Evolutionary conservation across 2,888 invertebrate genomes (phyloP).

Genomic region (Mechanitis mazaeus): DNA sequence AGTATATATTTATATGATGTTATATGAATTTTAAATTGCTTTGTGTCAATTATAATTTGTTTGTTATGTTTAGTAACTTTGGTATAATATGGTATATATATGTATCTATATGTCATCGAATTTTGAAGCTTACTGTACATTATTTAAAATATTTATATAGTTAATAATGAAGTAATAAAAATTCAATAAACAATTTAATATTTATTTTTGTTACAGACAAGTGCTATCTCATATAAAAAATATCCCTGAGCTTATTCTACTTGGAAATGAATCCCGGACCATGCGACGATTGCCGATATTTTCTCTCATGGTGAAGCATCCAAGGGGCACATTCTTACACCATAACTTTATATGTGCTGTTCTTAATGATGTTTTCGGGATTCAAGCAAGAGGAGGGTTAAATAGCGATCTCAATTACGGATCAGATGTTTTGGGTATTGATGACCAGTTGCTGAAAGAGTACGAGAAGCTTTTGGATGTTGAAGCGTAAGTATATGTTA

Average conservation of each 20-base stretch:
- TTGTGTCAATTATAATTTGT: too few relatives aligned
- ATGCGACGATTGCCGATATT: conserved; percentile 86
- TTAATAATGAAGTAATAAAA: too few relatives aligned
- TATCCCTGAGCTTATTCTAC: conserved; percentile 85
- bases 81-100: too few relatives aligned
- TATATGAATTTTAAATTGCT: too few relatives aligned
- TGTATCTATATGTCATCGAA: too few relatives aligned
- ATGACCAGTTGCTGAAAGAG: conserved; percentile 82
- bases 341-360: conserved; percentile 92
- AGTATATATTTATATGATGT: too few relatives aligned
- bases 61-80: too few relatives aligned
- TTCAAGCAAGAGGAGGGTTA: conserved; percentile 88
- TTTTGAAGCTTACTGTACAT: too few relatives aligned
- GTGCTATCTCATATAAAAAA: conserved; percentile 86
- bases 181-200: background rate
- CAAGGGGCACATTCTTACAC: conserved; percentile 88
- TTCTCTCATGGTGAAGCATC: conserved; percentile 90
- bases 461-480: conserved; percentile 80
- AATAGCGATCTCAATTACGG: conserved; percentile 91
- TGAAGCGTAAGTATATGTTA: conserved; percentile 55
- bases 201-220: conserved; percentile 74
- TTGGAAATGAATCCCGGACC: conserved; percentile 82
- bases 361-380: conserved; percentile 93
- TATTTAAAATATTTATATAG: too few relatives aligned
- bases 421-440: conserved; percentile 89